phyloP scores from a whole-genome alignment of 1,140 invertebrate genomes.

The Drosophila kepulauana region DNA sequence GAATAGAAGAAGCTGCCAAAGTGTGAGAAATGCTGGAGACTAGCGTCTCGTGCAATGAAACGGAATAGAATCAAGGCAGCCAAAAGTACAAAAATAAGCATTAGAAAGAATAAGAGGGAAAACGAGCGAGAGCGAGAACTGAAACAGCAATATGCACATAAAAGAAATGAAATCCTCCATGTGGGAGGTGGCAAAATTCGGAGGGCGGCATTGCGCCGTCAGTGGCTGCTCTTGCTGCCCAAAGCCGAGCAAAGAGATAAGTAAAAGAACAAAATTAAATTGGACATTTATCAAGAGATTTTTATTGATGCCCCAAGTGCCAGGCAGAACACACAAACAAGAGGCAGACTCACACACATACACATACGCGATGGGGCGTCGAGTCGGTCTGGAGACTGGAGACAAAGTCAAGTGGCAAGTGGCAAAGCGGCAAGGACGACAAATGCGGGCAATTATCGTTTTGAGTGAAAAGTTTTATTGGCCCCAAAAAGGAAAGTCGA shows the following conservation, averaged over 20 bases:
- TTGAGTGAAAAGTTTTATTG: slow-evolving; percentile 84
- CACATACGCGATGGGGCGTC: slow-evolving; percentile 22
- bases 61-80: slow-evolving; percentile 50
- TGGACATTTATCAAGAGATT: slow-evolving; percentile 85
- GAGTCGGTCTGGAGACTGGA: neutral
- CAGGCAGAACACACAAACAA: slow-evolving; percentile 54
- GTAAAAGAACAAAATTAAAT: slow-evolving; percentile 84
- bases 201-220: slow-evolving; percentile 1
- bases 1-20: slow-evolving; percentile 64
- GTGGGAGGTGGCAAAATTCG: slow-evolving; percentile 47
- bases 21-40: slow-evolving; percentile 65
- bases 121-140: slow-evolving; percentile 22
- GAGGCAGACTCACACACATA: slow-evolving; percentile 32
- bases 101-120: slow-evolving; percentile 23
- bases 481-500: slow-evolving; percentile 49
- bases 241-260: slow-evolving; percentile 60
- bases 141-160: slow-evolving; percentile 26
- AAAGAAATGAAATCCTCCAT: slow-evolving; percentile 54
- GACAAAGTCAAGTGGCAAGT: slow-evolving; percentile 64
- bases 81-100: slow-evolving; percentile 32
- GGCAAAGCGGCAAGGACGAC: slow-evolving; percentile 51
- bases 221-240: slow-evolving; percentile 10
- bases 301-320: slow-evolving; percentile 80
- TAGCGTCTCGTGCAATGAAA: slow-evolving; percentile 55
- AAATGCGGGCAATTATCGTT: slow-evolving; percentile 81